Evolutionary conservation across 2,113 vertebrate species (phyloP).

Genomic region (Brachyhypopomus occidentalis): DNA sequence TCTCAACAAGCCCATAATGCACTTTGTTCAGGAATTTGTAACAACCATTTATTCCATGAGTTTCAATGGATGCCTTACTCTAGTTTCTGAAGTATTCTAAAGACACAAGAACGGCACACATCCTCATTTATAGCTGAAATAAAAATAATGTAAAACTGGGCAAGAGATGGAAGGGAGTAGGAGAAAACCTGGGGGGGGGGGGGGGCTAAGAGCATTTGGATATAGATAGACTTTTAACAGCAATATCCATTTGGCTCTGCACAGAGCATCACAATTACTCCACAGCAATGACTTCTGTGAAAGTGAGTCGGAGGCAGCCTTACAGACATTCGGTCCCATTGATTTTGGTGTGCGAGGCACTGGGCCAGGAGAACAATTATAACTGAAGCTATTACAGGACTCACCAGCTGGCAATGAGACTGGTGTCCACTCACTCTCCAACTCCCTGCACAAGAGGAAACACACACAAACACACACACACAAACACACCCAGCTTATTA

Average conservation of each 20-base stretch:
- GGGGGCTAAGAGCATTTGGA: neutral
- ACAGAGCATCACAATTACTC: slow-evolving; percentile 37
- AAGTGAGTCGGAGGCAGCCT: slow-evolving; percentile 45
- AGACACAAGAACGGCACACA: neutral
- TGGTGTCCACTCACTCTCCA: slow-evolving; percentile 74
- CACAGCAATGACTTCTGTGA: slow-evolving; percentile 30
- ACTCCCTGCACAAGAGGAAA: slow-evolving; percentile 69
- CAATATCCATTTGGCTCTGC: slow-evolving; percentile 23
- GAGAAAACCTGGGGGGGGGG: neutral
- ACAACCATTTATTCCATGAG: too few relatives aligned
- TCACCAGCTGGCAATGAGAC: slow-evolving; percentile 75
- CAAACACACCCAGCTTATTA: slow-evolving; percentile 39
- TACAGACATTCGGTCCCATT: slow-evolving; percentile 54
- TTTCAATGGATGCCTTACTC: too few relatives aligned
- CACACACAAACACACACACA: slow-evolving; percentile 49
- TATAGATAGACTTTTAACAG: slow-evolving; percentile 14
- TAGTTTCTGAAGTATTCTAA: neutral
- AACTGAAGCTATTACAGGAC: slow-evolving; percentile 59
- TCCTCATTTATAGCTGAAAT: neutral
- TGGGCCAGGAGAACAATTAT: slow-evolving; percentile 53
- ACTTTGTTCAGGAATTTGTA: neutral
- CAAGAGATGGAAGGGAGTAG: neutral
- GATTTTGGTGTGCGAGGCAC: slow-evolving; percentile 48
- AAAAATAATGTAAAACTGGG: neutral
- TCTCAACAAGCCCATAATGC: neutral